Conservation (phyloP, 2,888 invertebrate species). For the Mycogona germanica region DNA sequence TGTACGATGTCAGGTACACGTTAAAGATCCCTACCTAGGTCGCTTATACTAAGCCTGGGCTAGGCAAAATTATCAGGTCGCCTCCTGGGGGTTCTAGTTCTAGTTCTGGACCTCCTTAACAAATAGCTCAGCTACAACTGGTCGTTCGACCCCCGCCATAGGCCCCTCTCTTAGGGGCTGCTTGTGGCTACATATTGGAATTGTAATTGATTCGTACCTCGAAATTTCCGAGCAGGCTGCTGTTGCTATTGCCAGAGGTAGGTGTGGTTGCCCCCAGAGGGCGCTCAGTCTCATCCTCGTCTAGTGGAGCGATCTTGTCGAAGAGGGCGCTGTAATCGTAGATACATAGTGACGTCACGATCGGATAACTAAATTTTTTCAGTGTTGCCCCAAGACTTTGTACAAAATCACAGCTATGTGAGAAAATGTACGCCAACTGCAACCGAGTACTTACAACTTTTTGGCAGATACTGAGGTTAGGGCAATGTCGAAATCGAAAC, state of each 20-base stretch:
- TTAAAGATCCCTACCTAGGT: no score
- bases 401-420: neutral
- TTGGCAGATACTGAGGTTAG: conserved; percentile 55
- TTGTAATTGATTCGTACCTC: conserved; percentile 43
- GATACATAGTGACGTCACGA: neutral
- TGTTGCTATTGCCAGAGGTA: conserved; percentile 35
- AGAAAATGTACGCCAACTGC: conserved; percentile 13
- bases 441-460: conserved; percentile 51
- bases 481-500: conserved; percentile 73
- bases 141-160: no score
- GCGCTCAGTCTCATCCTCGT: conserved; percentile 23
- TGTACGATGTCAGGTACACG: no score
- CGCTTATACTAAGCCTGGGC: no score
- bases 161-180: no score
- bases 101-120: no score
- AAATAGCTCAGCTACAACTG: no score
- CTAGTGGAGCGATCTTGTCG: conserved; percentile 27
- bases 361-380: neutral
- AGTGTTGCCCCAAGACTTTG: conserved; percentile 11
- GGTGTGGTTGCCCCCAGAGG: conserved; percentile 36
- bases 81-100: no score
- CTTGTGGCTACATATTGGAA: neutral
- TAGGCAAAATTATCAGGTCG: no score
- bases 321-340: conserved; percentile 33
- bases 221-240: conserved; percentile 58